Conservation (phyloP, 2,113 vertebrate genomes). For the Lepidiolamprologus cunningtoni region DNA sequence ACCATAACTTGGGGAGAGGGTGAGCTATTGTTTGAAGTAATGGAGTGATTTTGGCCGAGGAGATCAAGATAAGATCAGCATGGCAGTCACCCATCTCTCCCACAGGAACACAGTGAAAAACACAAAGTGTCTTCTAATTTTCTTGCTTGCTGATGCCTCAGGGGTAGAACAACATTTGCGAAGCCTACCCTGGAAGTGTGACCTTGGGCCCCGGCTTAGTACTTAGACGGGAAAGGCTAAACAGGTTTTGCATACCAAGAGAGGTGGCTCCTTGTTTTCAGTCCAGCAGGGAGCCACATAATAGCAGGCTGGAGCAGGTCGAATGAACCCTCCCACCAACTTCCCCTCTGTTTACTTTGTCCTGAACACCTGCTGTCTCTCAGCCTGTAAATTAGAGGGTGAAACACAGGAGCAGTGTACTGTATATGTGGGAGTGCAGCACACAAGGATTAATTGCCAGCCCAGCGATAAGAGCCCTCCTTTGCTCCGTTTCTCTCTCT, state of each 20-base stretch:
- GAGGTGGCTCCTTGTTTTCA: constrained; percentile 22
- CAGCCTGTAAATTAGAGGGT: constrained; percentile 58
- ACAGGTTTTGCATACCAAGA: constrained; percentile 58
- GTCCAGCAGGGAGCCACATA: constrained; percentile 31
- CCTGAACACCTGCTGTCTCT: constrained; percentile 54
- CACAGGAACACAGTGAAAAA: neutral
- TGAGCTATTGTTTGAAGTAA: constrained; percentile 20
- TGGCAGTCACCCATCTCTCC: constrained; percentile 21
- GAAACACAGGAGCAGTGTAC: constrained; percentile 22
- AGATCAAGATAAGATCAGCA: constrained; percentile 19
- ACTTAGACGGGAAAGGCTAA: constrained; percentile 16
- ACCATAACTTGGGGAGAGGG: neutral
- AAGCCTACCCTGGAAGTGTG: constrained; percentile 21
- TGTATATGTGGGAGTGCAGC: constrained; percentile 26
- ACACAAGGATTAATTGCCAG: constrained; percentile 46
- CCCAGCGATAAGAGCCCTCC: constrained; percentile 29
- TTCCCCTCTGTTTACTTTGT: constrained; percentile 47
- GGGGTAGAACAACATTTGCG: constrained; percentile 37
- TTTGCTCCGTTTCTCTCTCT: constrained; percentile 1
- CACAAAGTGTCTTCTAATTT: constrained; percentile 32
- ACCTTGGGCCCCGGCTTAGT: constrained; percentile 46
- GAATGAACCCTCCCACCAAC: constrained; percentile 16
- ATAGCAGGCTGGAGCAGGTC: constrained; percentile 21
- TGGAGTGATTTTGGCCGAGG: neutral
- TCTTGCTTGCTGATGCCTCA: constrained; percentile 6